A percentile compares a stretch with the other conserved stretches of the same genome.
phyloP scores from a whole-genome alignment of 1,140 invertebrate species.

The Helicorthomorpha holstii region DNA sequence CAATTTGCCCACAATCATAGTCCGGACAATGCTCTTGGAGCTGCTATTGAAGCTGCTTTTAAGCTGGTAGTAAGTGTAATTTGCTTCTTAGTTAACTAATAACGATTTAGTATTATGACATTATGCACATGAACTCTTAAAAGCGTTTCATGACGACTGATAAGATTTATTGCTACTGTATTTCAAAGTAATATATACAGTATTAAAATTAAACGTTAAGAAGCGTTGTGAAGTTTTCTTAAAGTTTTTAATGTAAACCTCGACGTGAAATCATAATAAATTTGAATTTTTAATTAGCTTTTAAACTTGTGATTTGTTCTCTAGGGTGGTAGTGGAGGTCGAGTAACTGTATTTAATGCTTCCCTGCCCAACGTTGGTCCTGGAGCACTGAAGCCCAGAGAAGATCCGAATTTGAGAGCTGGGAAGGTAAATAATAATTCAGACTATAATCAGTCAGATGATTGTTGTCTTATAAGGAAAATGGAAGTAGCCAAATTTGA shows the following conservation, averaged over 20 bases:
- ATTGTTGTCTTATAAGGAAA: background rate
- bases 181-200: too few species aligned
- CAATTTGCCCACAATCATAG: constrained; percentile 54
- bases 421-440: constrained; percentile 35
- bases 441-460: background rate
- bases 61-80: constrained; percentile 59
- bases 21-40: constrained; percentile 66
- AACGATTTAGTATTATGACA: background rate
- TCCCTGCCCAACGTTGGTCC: constrained; percentile 80
- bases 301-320: constrained; percentile 16
- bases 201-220: background rate
- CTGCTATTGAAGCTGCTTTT: constrained; percentile 77
- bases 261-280: background rate
- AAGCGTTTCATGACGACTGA: too few species aligned
- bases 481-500: constrained; percentile 23
- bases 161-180: too few species aligned
- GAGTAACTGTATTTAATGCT: constrained; percentile 85
- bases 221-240: too few species aligned
- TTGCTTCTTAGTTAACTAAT: background rate
- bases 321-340: constrained; percentile 74
- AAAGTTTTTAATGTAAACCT: constrained; percentile 5
- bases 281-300: background rate
- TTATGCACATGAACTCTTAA: too few species aligned
- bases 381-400: constrained; percentile 62
- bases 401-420: constrained; percentile 68